Percentiles rank a stretch among this genome's conserved stretches.
phyloP scores from a whole-genome alignment of 1,140 invertebrate species.

The Leptoteleia sp. region DNA sequence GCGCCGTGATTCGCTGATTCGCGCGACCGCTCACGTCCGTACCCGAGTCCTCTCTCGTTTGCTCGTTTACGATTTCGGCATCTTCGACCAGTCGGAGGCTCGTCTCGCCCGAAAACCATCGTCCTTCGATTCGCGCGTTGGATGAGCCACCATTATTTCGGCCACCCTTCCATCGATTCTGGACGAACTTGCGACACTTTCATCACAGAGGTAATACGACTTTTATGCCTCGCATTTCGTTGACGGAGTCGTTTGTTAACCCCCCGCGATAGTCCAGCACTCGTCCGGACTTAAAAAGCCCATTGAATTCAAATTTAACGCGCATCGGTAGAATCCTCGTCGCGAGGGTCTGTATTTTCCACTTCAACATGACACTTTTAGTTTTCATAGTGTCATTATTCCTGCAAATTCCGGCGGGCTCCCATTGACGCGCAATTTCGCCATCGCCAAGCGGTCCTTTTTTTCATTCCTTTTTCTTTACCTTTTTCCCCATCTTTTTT shows the following conservation, averaged over 20 bases:
- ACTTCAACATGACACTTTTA: slow-evolving; percentile 7
- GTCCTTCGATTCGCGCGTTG: slow-evolving; percentile 22
- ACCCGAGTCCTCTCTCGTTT: slow-evolving; percentile 17
- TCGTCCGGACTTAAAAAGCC: neutral
- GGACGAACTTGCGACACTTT: slow-evolving; percentile 28
- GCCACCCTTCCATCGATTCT: slow-evolving; percentile 42
- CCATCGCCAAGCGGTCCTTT: slow-evolving; percentile 4
- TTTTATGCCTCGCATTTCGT: neutral
- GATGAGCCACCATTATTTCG: slow-evolving; percentile 55
- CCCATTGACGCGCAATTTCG: neutral
- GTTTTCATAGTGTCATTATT: slow-evolving; percentile 29
- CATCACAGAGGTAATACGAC: slow-evolving; percentile 36
- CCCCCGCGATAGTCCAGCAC: too few species aligned
- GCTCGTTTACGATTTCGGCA: slow-evolving; percentile 24
- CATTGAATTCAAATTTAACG: slow-evolving; percentile 3
- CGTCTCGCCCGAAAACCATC: slow-evolving; percentile 35
- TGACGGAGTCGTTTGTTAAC: too few species aligned
- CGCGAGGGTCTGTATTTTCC: neutral
- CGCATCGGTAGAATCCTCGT: neutral
- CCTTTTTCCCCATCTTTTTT: neutral
- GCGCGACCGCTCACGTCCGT: slow-evolving; percentile 21
- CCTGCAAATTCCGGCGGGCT: neutral
- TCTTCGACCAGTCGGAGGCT: slow-evolving; percentile 42
- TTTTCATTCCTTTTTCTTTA: slow-evolving; percentile 1
- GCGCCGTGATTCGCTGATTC: slow-evolving; percentile 54